Percentiles rank a stretch among this genome's conserved stretches.
phyloP scores from a whole-genome alignment of 1,140 invertebrate species.

The Drosophila leontia region DNA sequence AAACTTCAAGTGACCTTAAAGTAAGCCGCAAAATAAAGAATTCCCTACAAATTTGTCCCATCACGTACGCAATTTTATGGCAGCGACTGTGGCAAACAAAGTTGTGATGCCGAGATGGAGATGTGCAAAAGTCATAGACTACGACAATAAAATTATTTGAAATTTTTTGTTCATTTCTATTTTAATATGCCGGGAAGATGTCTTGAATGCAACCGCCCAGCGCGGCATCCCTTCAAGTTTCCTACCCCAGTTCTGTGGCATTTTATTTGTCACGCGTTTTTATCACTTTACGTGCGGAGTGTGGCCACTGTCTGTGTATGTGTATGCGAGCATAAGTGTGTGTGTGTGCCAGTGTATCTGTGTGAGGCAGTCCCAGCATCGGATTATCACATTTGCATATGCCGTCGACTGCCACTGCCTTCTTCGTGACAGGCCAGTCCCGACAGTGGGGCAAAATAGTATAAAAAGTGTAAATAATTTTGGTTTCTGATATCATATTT shows the following conservation, averaged over 20 bases:
- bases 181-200: constrained; percentile 70
- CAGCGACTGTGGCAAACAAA: constrained; percentile 74
- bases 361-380: constrained; percentile 56
- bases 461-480: neutral
- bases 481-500: too few relatives aligned
- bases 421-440: constrained; percentile 56
- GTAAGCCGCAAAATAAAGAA: constrained; percentile 8
- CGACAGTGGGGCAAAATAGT: constrained; percentile 3
- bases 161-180: constrained; percentile 59
- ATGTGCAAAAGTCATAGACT: constrained; percentile 55
- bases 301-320: constrained; percentile 29
- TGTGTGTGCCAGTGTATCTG: constrained; percentile 13
- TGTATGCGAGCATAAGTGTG: constrained; percentile 1
- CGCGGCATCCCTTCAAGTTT: constrained; percentile 12
- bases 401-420: constrained; percentile 39
- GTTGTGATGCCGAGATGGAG: constrained; percentile 55
- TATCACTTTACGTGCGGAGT: constrained; percentile 76
- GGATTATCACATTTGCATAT: constrained; percentile 84
- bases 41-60: constrained; percentile 31
- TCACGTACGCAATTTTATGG: constrained; percentile 77
- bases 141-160: constrained; percentile 80
- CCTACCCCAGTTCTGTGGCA: constrained; percentile 49
- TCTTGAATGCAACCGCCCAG: constrained; percentile 28
- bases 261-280: constrained; percentile 83
- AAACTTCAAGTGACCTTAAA: constrained; percentile 15